Evolutionary conservation across 2,113 vertebrate genomes (phyloP).

Genomic region (Sardina pilchardus): DNA sequence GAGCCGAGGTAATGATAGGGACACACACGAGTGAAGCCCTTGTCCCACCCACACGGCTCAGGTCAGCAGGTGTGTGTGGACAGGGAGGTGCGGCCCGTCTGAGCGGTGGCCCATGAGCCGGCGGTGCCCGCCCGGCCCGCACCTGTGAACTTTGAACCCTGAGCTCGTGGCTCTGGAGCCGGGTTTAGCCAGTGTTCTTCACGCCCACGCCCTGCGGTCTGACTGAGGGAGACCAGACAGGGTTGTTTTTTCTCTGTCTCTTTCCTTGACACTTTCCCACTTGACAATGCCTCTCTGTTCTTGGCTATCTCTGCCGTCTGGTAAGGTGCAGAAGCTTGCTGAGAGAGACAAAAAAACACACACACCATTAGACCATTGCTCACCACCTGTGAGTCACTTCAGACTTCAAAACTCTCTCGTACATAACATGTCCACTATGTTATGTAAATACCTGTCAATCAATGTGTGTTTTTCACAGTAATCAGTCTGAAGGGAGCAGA

Average conservation of each 20-base stretch:
- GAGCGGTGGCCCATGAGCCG: background rate
- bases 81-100: background rate
- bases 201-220: background rate
- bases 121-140: background rate
- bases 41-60: background rate
- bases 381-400: background rate
- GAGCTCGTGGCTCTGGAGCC: background rate
- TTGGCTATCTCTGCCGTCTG: background rate
- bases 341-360: background rate
- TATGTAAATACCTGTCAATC: background rate
- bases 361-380: background rate
- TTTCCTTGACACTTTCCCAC: constrained; percentile 1
- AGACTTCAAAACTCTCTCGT: background rate
- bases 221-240: background rate
- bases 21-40: background rate
- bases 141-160: background rate
- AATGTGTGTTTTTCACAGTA: background rate
- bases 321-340: background rate
- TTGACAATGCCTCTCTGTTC: constrained; percentile 5
- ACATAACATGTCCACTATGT: background rate
- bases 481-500: background rate
- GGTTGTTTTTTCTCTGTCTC: background rate
- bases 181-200: background rate
- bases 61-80: constrained; percentile 10
- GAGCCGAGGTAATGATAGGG: background rate